These are phyloP conservation scores for Philantomba maxwellii DNA, from an alignment of 2,113 vertebrate genomes.

Conservation along the genomic window DNA sequence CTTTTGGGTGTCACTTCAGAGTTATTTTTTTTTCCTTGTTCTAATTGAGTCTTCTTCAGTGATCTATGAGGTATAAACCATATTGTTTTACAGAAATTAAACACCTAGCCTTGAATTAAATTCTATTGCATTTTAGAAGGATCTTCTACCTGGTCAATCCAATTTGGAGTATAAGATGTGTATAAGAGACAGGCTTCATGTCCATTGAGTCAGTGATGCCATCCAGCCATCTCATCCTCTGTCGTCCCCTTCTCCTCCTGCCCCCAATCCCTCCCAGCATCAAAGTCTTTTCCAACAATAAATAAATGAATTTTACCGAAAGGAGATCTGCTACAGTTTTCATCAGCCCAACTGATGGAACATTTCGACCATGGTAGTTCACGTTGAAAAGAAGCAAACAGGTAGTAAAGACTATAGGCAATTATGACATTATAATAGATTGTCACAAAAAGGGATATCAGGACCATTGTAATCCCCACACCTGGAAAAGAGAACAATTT, in stretches of 20 bases:
- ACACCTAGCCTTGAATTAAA: background rate
- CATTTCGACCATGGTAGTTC: conserved; percentile 89
- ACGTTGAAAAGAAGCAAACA: conserved; percentile 93
- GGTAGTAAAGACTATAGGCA: conserved; percentile 91
- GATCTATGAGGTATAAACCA: background rate
- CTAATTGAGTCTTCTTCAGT: conserved; percentile 22
- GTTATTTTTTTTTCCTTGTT: conserved; percentile 17
- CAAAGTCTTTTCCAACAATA: background rate
- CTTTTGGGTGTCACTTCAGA: conserved; percentile 29
- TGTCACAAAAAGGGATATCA: conserved; percentile 85
- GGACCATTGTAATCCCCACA: conserved; percentile 90
- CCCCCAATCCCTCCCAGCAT: no score
- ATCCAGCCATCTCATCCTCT: no score
- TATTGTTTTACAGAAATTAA: conserved; percentile 38
- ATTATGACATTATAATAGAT: conserved; percentile 96
- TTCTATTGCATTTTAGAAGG: background rate
- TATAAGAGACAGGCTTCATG: no score
- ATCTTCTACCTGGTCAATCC: background rate
- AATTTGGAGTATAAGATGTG: conserved; percentile 1
- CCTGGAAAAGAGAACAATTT: conserved; percentile 78
- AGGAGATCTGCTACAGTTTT: conserved; percentile 80
- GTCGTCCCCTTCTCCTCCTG: no score
- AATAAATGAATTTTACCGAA: conserved; percentile 77
- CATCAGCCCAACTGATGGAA: conserved; percentile 76
- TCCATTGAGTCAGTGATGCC: no score